These are phyloP conservation scores for Timema podura DNA, from an alignment of 2,888 invertebrate genomes.

Conservation along the genomic window DNA sequence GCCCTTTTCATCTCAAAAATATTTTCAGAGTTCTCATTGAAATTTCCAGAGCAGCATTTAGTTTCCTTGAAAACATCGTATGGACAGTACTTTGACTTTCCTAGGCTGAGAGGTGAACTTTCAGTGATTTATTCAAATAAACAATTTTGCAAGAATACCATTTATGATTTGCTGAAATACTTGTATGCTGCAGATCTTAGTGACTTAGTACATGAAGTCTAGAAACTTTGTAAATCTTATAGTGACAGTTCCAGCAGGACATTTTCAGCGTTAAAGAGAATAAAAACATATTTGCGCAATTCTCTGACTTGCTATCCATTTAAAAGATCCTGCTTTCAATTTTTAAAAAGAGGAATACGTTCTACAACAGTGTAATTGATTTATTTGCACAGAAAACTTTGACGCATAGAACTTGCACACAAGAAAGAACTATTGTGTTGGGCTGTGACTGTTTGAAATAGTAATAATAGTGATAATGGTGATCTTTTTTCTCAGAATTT, in stretches of 20 bases:
- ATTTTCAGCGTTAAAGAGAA: constrained; percentile 15
- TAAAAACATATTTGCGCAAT: constrained; percentile 5
- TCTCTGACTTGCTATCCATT: constrained; percentile 1
- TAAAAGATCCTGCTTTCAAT: constrained; percentile 1
- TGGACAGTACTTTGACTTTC: constrained; percentile 15
- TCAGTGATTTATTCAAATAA: background rate
- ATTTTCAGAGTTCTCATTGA: background rate
- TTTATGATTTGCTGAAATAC: constrained; percentile 17
- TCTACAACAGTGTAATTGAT: constrained; percentile 4
- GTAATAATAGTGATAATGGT: too few relatives aligned
- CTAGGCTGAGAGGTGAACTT: constrained; percentile 14
- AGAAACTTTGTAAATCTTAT: background rate
- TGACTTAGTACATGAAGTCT: constrained; percentile 12
- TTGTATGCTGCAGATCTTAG: constrained; percentile 2
- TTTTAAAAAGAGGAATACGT: constrained; percentile 10
- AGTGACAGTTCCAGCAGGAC: constrained; percentile 14
- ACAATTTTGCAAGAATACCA: background rate
- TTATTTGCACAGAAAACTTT: constrained; percentile 11
- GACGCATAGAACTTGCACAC: constrained; percentile 1
- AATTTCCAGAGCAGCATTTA: background rate
- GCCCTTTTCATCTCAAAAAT: background rate
- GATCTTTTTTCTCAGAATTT: too few relatives aligned
- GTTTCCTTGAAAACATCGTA: background rate
- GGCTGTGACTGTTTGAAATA: too few relatives aligned
- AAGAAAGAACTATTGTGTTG: too few relatives aligned